Evolutionary conservation across 1,140 invertebrate genomes (phyloP), one percentile per base, ranked within the genome.

Genomic region (Drosophila chauvacae): DNA sequence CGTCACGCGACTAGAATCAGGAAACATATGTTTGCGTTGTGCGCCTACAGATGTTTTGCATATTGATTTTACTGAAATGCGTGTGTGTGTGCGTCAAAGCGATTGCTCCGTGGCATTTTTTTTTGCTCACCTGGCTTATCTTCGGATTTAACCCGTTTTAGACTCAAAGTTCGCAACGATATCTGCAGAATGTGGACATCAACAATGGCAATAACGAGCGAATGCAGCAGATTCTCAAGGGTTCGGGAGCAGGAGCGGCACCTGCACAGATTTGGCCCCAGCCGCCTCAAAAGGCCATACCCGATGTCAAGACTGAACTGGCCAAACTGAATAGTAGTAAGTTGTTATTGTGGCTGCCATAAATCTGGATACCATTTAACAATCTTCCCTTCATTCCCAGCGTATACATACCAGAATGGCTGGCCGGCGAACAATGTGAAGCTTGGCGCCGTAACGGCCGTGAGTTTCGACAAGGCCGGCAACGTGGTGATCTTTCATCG

Each of bases 401-500:
- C 90, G 6, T 91, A 90, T 80, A 68, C 83, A 3, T 91, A 91
- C 60, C 90, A 92, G 60, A 74, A 78, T 30, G 48, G 57, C 20
- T 96, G 95, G 95, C 94, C 94, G 33, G 83, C 92, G 26, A 74
- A 92, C 16, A 78, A 93, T 20, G 84, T 94, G 0, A 93, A 93
- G 55, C 90, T 96, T 61, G 97, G 97, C 7, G 96, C 98, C 92
- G 95, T 98, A 23, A 95, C 96, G 9, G 97, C 96, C 39, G 95
- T 98, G 0, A 95, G 96, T 20, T 93, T 97, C 18, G 96, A 97
- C 92, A 93, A 93, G 4, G 78, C 93, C 57, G 97, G 96, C 14
- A 95, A 96, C 78, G 93, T 98, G 20, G 95, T 96, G 35, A 94
- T 98, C 20, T 98, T 99, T 87, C 97, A 98, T 92, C 94, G 98